Evolutionary conservation across 2,888 invertebrate genomes (phyloP), one percentile per base, ranked within the genome.

Genomic region (Leptinotarsa haldemani): DNA sequence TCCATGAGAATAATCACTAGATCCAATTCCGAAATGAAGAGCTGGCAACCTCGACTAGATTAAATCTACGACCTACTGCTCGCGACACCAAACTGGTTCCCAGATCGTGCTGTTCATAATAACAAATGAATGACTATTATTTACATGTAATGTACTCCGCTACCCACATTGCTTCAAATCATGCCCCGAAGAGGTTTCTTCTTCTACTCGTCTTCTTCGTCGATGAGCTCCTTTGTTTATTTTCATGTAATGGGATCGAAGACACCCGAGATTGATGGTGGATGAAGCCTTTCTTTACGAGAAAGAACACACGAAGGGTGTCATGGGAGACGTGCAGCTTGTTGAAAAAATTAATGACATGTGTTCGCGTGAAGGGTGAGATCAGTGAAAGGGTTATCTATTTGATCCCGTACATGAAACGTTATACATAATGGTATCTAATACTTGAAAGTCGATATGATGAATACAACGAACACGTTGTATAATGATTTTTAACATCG

Each of bases 31-130:
- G 65, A 47, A 66, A 22, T 16, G 18, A 20, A 53, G 20, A 22
- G 40, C 53, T 56, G 53, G 40, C 52, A 30, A 56, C 30, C 67
- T 7, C 53, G 52, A 58, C 22, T 74, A 22, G 74, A 67, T 67
- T 40, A 64, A 22, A 78, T 77, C 75, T 75, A 80, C 80, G 79
- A 78, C 79, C 79, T 75, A 81, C 79, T 79, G 77, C 80, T 79
- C 74, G 73, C 80, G 75, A 78, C 78, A 74, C 73, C 73, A 67
- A 75, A 78, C 78, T 74, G 75, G 77, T 76, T 79, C 74, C 77
- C 77, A 79, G 79, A 78, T 80, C 81, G 80, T 81, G 81, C 79
- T 76, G 77, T 77, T 79, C 80, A 81, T 81, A 80, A 80, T 79
- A 81, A 80, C 77, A 81, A 80, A 79, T 76, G 77, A 78, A 81